Base-by-base conservation (phyloP, 2,888 invertebrate species). In the Lypha dubia region DNA sequence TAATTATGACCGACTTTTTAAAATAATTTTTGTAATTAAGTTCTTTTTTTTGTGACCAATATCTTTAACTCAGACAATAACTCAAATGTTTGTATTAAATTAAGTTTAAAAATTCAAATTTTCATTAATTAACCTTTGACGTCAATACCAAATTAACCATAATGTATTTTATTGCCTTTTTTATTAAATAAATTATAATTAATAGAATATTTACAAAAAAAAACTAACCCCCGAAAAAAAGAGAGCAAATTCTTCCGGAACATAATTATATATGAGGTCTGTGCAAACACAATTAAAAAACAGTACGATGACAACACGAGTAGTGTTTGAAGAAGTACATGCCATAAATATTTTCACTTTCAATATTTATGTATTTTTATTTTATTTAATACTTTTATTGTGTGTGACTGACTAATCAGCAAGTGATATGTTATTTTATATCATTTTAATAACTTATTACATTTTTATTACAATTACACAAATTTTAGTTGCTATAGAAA, bases 351-450 rank as follows among this genome's bases (percentile, higher is more conserved):
- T 63, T 53, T 51, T 49, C 24, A 15, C 5, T n/a, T 24, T 41
- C 17, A 58, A 17, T 17, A 62, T 22, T 15, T 22, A 22, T 22
- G 15, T 38, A 62, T 1, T 13, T 38, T 38, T 38, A 13, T 9
- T 38, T 38, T 17, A 2, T 28, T 28, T 5, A n/a, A n/a, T 28
- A 4, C 28, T 28, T 28, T 5, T 20, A 20, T 32, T 46, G 68
- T 41, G 49, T n/a, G n/a, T n/a, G n/a, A n/a, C 51, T 70, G 71
- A 81, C 56, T 73, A 73, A 77, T 67, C 76, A 77, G 58, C 60
- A 77, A 70, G 32, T 38, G 28, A 60, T 49, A 32, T 32, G 8
- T 53, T 38, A 28, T 46, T 20, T 71, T 71, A 13, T 56, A 24
- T 35, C 15, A 22, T 35, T 35, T 58, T n/a, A n/a, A n/a, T n/a